These are phyloP conservation scores for Balaeniceps rex DNA, from an alignment of 2,113 vertebrate species.

Conservation along the genomic window DNA sequence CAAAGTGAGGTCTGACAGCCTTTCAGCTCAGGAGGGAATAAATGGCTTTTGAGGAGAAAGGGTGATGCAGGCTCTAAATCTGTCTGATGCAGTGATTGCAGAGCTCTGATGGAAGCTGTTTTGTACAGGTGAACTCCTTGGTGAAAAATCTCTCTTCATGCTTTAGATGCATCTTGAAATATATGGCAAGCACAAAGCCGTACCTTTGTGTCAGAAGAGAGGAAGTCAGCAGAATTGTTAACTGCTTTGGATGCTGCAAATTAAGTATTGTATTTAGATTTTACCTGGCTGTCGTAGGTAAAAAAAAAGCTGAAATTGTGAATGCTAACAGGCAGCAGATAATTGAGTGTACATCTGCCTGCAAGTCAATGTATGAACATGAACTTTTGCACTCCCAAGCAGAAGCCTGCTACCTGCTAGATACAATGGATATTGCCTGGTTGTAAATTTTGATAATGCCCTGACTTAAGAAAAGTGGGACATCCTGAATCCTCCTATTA, in stretches of 20 bases:
- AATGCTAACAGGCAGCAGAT: background rate
- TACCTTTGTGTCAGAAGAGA: background rate
- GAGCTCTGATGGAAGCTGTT: slow-evolving; percentile 15
- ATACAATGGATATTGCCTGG: background rate
- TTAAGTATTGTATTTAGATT: background rate
- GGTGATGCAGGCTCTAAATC: slow-evolving; percentile 2
- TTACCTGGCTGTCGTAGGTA: background rate
- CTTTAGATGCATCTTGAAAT: slow-evolving; percentile 3
- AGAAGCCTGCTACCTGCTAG: background rate
- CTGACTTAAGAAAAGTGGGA: background rate
- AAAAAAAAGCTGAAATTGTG: background rate
- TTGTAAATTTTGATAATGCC: background rate
- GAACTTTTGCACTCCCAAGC: background rate
- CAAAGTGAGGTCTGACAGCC: slow-evolving; percentile 6
- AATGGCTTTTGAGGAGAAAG: slow-evolving; percentile 35
- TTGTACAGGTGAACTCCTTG: background rate
- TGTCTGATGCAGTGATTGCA: slow-evolving; percentile 34
- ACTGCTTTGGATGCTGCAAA: background rate
- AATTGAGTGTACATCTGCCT: background rate
- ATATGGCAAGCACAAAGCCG: background rate
- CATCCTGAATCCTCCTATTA: background rate
- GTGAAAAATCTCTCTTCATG: background rate
- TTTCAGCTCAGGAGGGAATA: slow-evolving; percentile 33
- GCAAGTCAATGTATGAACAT: background rate
- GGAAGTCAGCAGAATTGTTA: background rate